Evolutionary conservation across 2,888 invertebrate species (phyloP), one percentile per base, ranked within the genome.

Genomic region (Ophonus ardosiacus): DNA sequence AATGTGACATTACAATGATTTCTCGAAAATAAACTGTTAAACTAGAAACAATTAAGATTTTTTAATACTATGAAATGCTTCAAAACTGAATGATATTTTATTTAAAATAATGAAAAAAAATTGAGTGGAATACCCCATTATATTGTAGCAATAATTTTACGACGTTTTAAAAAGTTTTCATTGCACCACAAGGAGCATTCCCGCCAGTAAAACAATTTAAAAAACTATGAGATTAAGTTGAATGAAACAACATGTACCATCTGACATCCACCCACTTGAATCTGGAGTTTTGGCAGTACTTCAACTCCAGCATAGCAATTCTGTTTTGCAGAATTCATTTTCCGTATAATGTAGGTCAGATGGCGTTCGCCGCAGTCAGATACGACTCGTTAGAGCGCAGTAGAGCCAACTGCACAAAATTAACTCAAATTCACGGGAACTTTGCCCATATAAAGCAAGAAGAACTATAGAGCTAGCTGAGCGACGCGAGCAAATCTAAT

Each of bases 361-460:
- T 57, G 59, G 17, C 51, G 76, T 18, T 71, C 31, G 76, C 76
- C 43, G 71, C 40, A 76, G 76, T 51, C 8, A 74, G 40, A 51
- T 43, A 74, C 57, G 43, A 17, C 79, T 57, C 79, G 79, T 79
- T 59, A 79, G 76, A 76, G 76, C 76, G 51, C 79, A 59, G 79
- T 21, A 8, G 59, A 59, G 59, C 79, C 57, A 79, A 79, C 79
- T 79, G 79, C 79, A 79, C 31, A 21, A 79, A 79, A 79, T 79
- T 79, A 79, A 79, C 79, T 79, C 40, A 59, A 79, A 79, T 79
- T 79, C 59, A 79, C 79, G 59, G 57, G 79, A 79, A 79, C 79
- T 79, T 79, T 24, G 79, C 15, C 57, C 79, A 79, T 79, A 79
- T 78, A 79, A 59, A 59, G 79, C 76, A 56, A 79, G 43, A 51